Evolutionary conservation across 2,113 vertebrate species (phyloP).

Genomic region (Gulo gulo): DNA sequence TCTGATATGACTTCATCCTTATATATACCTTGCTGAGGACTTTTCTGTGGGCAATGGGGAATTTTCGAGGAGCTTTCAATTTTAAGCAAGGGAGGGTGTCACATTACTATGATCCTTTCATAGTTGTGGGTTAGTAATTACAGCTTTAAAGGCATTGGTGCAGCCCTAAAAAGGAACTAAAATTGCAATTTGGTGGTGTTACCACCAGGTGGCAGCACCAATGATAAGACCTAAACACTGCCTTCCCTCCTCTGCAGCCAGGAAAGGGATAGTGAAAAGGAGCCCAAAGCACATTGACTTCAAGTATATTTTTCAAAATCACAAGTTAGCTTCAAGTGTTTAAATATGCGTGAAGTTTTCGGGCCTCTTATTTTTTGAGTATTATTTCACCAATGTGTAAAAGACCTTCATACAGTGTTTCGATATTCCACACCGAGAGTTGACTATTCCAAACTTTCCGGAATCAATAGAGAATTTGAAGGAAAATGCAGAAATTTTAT

Average conservation of each 20-base stretch:
- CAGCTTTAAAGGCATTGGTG: neutral
- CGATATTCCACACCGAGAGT: neutral
- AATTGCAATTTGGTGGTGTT: neutral
- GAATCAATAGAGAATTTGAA: constrained; percentile 48
- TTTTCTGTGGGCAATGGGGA: neutral
- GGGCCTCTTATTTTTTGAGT: neutral
- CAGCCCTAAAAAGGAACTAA: neutral
- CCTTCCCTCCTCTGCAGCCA: neutral
- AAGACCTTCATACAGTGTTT: neutral
- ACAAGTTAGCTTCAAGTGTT: neutral
- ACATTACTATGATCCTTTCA: neutral
- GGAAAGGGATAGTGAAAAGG: neutral
- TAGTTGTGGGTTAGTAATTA: neutral
- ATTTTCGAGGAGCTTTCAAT: neutral
- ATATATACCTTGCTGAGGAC: neutral
- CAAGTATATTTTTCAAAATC: neutral
- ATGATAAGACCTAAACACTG: neutral
- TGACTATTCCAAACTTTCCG: neutral
- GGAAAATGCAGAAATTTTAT: constrained; percentile 64
- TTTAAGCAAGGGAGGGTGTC: neutral
- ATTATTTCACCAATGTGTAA: neutral
- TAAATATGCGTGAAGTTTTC: neutral
- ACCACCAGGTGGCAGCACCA: neutral
- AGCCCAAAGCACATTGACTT: neutral
- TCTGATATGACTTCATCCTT: neutral